Evolutionary conservation across 1,140 invertebrate species (phyloP).

Genomic region (Berghia stephanieae): DNA sequence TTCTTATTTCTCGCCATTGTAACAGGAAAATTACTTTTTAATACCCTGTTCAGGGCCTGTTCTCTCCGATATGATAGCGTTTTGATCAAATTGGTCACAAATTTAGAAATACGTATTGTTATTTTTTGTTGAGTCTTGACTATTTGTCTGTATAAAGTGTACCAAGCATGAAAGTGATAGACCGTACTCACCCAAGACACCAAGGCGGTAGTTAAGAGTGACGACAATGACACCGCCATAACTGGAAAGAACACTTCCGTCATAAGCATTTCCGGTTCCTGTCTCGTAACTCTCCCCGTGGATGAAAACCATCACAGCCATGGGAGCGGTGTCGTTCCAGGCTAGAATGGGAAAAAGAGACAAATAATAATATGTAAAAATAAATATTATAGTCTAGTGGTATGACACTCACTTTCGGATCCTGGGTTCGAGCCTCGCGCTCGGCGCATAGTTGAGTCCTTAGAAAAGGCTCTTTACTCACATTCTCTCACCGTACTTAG

Average conservation of each 20-base stretch:
- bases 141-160: too few relatives aligned
- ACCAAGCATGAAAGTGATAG: too few relatives aligned
- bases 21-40: too few relatives aligned
- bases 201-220: slow-evolving; percentile 96
- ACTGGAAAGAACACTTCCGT: slow-evolving; percentile 90
- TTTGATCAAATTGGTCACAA: too few relatives aligned
- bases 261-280: slow-evolving; percentile 95
- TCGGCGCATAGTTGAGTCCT: too few relatives aligned
- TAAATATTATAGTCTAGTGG: background rate
- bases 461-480: background rate
- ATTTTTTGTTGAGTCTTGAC: too few relatives aligned
- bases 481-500: background rate
- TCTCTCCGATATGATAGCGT: too few relatives aligned
- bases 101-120: too few relatives aligned
- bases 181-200: slow-evolving; percentile 83
- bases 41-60: too few relatives aligned
- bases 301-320: slow-evolving; percentile 91
- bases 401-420: background rate
- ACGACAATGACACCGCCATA: slow-evolving; percentile 94
- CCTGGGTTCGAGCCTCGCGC: too few relatives aligned
- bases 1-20: too few relatives aligned
- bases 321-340: slow-evolving; percentile 51
- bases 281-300: slow-evolving; percentile 97
- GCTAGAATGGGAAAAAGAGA: slow-evolving; percentile 40
- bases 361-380: background rate